These are phyloP conservation scores for Sinella curviseta DNA, from an alignment of 1,140 invertebrate species.

Conservation along the genomic window DNA sequence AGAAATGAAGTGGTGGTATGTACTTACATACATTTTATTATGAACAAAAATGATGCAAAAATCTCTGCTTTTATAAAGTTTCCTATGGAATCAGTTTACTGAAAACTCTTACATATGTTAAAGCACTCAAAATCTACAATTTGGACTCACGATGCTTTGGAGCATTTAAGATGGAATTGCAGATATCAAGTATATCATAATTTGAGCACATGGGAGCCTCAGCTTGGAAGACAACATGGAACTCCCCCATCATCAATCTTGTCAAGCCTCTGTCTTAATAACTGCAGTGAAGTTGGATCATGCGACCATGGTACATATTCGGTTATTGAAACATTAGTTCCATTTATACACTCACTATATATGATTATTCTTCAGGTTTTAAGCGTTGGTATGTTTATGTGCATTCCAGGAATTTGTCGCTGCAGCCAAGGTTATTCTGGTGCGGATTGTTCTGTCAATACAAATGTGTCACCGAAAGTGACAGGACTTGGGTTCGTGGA, in stretches of 20 bases:
- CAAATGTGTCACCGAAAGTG: conserved; percentile 34
- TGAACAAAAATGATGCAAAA: background rate
- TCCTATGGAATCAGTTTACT: background rate
- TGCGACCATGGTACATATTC: conserved; percentile 43
- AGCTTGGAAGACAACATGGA: conserved; percentile 46
- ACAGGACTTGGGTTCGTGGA: conserved; percentile 34
- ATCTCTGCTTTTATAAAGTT: too few species aligned
- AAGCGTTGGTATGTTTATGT: background rate
- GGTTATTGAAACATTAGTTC: background rate
- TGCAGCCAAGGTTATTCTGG: conserved; percentile 42
- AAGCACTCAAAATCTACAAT: conserved; percentile 43
- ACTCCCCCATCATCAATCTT: conserved; percentile 46
- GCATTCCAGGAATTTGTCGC: conserved; percentile 40
- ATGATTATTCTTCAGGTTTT: background rate
- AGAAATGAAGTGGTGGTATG: conserved; percentile 44
- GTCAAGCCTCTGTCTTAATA: conserved; percentile 46
- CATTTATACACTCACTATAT: background rate
- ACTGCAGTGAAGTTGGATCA: conserved; percentile 40
- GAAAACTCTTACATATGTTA: background rate
- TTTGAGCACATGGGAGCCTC: conserved; percentile 48
- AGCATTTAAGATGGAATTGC: conserved; percentile 47
- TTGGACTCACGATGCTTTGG: conserved; percentile 43
- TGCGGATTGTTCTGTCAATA: conserved; percentile 45
- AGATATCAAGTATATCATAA: conserved; percentile 49
- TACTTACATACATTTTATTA: background rate